Conservation (phyloP, 2,888 invertebrate species). For the Nephrotoma appendiculata region DNA sequence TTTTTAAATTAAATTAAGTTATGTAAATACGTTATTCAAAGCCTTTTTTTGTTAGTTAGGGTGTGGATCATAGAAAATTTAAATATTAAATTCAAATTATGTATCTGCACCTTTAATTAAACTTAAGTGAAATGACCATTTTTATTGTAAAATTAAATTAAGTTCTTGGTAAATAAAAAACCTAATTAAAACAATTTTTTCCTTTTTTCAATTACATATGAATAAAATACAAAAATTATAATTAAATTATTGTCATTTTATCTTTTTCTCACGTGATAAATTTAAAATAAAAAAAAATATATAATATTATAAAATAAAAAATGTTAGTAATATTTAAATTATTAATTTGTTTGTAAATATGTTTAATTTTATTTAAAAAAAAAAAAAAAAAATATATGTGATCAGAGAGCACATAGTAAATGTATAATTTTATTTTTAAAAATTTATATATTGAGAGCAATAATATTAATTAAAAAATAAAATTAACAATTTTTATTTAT, state of each 20-base stretch:
- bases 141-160: neutral
- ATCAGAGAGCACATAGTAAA: neutral
- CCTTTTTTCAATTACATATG: neutral
- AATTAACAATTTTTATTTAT: neutral
- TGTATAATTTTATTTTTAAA: neutral
- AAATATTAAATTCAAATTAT: neutral
- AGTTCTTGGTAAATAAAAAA: neutral
- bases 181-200: neutral
- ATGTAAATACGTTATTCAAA: conserved; percentile 8
- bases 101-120: neutral
- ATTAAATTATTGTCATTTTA: neutral
- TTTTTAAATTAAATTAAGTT: conserved; percentile 40
- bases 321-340: neutral
- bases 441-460: neutral
- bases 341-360: neutral
- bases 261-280: neutral
- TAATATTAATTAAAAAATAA: neutral
- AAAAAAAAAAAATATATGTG: neutral
- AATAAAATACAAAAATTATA: neutral
- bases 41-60: neutral
- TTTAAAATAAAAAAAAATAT: neutral
- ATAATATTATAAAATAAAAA: neutral
- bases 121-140: neutral
- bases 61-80: neutral
- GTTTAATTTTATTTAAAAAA: neutral